Base-by-base conservation (phyloP, 2,888 invertebrate species). In the Phyllotreta striolata region DNA sequence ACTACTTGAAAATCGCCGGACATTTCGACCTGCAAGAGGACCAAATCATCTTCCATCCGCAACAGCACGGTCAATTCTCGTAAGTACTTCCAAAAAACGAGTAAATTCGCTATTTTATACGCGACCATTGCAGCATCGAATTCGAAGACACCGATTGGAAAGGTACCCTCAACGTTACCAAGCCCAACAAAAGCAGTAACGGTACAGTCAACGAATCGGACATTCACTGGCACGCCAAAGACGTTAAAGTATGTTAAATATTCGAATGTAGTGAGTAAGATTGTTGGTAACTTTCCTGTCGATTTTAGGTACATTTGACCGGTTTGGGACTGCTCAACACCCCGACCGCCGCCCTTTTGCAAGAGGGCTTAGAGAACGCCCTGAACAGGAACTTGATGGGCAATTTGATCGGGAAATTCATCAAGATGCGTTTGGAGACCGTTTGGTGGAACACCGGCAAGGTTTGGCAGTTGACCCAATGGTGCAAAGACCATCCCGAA, bases 391-490 rank as follows among this genome's bases (percentile, higher is more conserved):
- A 38, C 8, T 8, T 12, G 6, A 10, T 34, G 6, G 41, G 43
- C 9, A 41, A 55, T 34, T 3, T 7, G 7, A 14, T 55, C 34
- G 55, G 55, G 24, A 43, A 55, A 6, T 55, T 55, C 12, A 40
- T 55, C 2, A 40, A 55, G 34, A 34, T 24, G 9, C 40, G 43
- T 34, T 35, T 40, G 1, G 12, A 24, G 1, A 41, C 55, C n/a
- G 12, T 41, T 13, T 55, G 55, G 55, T 55, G 55, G 41, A 12
- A 39, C 12, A 54, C 38, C 12, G 54, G 54, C 13, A 54, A 54
- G 40, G 40, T 54, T 1, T 54, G 54, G 54, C 14, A 54, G 9
- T 8, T 54, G 1, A 40, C 40, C 2, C n/a, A 39, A 7, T 54
- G 54, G 54, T 54, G 54, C 14, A 8, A 54, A 1, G 37, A 7